Evolutionary conservation across 2,888 invertebrate genomes (phyloP).

Genomic region (Gymnocheta viridis): DNA sequence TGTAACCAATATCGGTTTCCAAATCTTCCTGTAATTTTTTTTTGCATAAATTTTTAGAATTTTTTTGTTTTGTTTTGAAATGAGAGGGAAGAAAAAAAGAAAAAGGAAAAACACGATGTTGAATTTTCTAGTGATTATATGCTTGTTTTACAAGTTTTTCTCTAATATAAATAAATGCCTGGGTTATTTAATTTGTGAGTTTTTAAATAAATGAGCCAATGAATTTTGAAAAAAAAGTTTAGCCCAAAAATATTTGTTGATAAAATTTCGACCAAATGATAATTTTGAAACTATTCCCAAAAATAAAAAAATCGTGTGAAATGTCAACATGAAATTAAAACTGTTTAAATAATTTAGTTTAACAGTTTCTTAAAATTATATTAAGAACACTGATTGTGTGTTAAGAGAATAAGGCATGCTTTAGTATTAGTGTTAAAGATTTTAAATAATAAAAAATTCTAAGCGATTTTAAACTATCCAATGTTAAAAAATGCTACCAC

Average conservation of each 20-base stretch:
- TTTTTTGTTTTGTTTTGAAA: constrained; percentile 23
- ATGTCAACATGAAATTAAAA: background rate
- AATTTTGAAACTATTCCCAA: background rate
- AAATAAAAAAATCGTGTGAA: background rate
- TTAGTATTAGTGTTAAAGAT: constrained; percentile 9
- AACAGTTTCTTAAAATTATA: background rate
- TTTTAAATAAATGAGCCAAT: constrained; percentile 14
- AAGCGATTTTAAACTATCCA: background rate
- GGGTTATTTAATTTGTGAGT: constrained; percentile 28
- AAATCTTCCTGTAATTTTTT: constrained; percentile 86
- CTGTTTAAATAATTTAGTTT: background rate
- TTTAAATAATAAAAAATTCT: background rate
- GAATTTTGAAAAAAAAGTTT: background rate
- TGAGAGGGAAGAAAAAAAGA: constrained; percentile 49
- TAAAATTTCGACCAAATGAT: background rate
- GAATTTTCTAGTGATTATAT: constrained; percentile 58
- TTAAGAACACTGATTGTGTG: background rate
- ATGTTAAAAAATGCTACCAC: too few relatives aligned
- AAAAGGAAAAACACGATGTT: constrained; percentile 34
- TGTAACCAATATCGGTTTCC: constrained; percentile 85
- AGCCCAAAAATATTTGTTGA: background rate
- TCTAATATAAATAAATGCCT: background rate
- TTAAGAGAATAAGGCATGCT: constrained; percentile 13
- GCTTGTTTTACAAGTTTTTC: constrained; percentile 13
- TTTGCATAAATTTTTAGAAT: constrained; percentile 29